Conservation (phyloP, 1,140 invertebrate genomes). For the Eupeodes corollae region DNA sequence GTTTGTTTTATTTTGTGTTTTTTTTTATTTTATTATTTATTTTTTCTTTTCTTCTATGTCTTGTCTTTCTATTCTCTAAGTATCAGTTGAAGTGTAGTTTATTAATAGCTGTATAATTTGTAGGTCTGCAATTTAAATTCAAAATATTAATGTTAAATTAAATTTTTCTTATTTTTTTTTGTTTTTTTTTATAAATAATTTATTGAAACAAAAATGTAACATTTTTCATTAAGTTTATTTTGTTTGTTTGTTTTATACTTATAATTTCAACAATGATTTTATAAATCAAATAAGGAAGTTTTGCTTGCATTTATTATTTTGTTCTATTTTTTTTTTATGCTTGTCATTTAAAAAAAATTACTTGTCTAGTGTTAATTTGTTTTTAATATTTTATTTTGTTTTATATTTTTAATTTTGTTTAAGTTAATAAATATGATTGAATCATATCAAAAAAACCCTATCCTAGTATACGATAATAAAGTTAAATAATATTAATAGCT, state of each 20-base stretch:
- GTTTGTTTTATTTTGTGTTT: constrained; percentile 4
- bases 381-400: constrained; percentile 7
- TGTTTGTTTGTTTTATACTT: too few species aligned
- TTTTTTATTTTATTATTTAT: constrained; percentile 13
- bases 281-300: too few species aligned
- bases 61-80: too few species aligned
- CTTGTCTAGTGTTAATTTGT: neutral
- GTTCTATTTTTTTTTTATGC: too few species aligned
- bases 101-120: constrained; percentile 17
- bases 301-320: too few species aligned
- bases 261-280: too few species aligned
- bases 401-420: constrained; percentile 6
- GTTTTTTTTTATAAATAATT: too few species aligned
- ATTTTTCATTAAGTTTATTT: too few species aligned
- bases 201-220: too few species aligned
- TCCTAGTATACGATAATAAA: constrained; percentile 5
- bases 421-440: constrained; percentile 4
- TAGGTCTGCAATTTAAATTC: constrained; percentile 15
- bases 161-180: too few species aligned
- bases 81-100: neutral
- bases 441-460: constrained; percentile 19
- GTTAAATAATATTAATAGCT: neutral
- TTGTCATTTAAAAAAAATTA: too few species aligned
- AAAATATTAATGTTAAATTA: too few species aligned
- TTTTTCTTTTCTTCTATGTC: constrained; percentile 5